Conservation (phyloP, 2,113 vertebrate genomes). For the Ctenodactylus gundi region DNA sequence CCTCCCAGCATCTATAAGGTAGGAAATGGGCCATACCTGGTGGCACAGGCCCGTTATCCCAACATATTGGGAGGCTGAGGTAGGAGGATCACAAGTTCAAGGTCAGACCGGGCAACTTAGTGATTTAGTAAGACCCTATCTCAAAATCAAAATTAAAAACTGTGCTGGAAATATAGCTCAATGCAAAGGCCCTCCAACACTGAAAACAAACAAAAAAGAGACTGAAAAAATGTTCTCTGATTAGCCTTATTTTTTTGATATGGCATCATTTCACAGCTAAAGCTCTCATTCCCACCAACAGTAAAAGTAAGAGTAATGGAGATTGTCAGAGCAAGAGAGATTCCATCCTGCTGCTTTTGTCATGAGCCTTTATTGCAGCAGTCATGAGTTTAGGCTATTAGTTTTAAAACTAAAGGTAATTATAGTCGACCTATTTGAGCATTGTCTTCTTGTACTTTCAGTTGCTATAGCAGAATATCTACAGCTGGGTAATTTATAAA, state of each 20-base stretch:
- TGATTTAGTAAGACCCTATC: too few relatives aligned
- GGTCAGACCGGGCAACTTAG: too few relatives aligned
- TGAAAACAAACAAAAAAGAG: too few relatives aligned
- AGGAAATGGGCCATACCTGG: too few relatives aligned
- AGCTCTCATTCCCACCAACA: neutral
- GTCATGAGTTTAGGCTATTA: neutral
- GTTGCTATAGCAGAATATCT: neutral
- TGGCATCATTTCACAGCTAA: neutral
- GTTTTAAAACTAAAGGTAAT: neutral
- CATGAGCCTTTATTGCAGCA: neutral
- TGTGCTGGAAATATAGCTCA: too few relatives aligned
- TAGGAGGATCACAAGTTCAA: too few relatives aligned
- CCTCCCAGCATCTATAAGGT: neutral
- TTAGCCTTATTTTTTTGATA: neutral
- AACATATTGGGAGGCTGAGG: too few relatives aligned
- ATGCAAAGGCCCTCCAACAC: too few relatives aligned
- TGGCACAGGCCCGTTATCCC: too few relatives aligned
- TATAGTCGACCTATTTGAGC: neutral
- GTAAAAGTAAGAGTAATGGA: neutral
- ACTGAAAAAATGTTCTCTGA: neutral
- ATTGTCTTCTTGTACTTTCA: neutral
- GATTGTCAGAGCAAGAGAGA: neutral
- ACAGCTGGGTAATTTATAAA: neutral
- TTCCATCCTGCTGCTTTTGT: neutral
- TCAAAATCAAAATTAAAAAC: too few relatives aligned